phyloP scores from a whole-genome alignment of 1,140 invertebrate genomes.

The Heliconius himera region DNA sequence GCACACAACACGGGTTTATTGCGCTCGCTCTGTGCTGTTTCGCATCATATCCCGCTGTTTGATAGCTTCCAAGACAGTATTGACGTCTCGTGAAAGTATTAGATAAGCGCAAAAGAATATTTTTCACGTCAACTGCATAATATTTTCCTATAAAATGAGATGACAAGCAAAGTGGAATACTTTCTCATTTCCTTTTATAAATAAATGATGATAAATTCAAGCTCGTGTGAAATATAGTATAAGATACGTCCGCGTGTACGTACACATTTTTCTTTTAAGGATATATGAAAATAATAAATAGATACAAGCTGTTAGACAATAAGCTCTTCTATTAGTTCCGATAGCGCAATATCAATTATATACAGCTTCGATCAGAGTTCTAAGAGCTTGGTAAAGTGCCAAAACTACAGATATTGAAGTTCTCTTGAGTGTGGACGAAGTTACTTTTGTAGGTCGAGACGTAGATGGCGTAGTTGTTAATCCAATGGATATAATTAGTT shows the following conservation, averaged over 20 bases:
- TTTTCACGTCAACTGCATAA: constrained; percentile 18
- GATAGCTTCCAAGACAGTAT: constrained; percentile 6
- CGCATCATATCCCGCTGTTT: constrained; percentile 21
- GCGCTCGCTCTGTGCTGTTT: background rate
- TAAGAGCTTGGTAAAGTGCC: background rate
- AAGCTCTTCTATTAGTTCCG: background rate
- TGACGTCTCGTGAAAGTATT: constrained; percentile 16
- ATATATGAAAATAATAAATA: background rate
- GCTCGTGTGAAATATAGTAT: background rate
- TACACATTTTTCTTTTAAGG: background rate
- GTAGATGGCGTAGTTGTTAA: background rate
- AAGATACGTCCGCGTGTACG: background rate
- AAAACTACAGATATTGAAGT: constrained; percentile 12
- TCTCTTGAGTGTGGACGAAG: background rate
- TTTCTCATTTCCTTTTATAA: background rate
- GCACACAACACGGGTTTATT: constrained; percentile 14
- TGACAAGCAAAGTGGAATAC: constrained; percentile 12
- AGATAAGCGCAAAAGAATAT: constrained; percentile 19
- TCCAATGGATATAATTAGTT: constrained; percentile 1
- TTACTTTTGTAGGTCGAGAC: background rate
- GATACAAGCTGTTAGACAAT: background rate
- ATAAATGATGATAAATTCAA: background rate
- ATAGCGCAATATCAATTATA: constrained; percentile 8
- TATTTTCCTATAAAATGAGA: constrained; percentile 15
- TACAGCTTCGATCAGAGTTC: background rate